Base-by-base conservation (phyloP, 2,888 invertebrate species). In the Argyra leucocephala region DNA sequence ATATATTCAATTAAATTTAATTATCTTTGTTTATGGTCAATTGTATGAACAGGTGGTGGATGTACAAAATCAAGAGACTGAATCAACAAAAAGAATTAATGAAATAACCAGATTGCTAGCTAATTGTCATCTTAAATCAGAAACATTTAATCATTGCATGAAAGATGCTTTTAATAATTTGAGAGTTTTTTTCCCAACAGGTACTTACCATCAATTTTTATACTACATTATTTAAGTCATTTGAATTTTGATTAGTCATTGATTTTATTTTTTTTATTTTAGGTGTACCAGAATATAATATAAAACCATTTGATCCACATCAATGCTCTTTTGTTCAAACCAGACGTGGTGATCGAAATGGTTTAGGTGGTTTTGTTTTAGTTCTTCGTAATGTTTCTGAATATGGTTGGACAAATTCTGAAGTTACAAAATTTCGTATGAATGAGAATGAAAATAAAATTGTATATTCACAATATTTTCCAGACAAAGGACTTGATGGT, bases 291-390 rank as follows among this genome's bases (percentile, higher is more conserved):
- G 85, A 88, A 71, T 85, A 88, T 76, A 86, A 87, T 48, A 83
- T 92, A 2, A 83, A 83, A 0, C 85, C 91, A 0, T 90, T 91
- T 74, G 92, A 92, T 78, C 92, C 92, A 0, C 90, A 91, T 76
- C 85, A 82, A 71, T 87, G 88, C 0, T 81, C 82, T 15, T 86
- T 87, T 74, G 82, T 91, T 23, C 83, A 83, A 57, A 86, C 87
- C 69, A 79, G 81, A 57, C 83, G 88, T 1, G 85, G 86, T 9
- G 82, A 86, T 68, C 81, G 83, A 5, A 84, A 85, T 22, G 82
- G 85, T 62, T 83, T 86, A 64, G 80, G 88, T 60, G 87, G 88
- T 48, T 89, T 90, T 75, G 85, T 85, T 37, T 81, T 91, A 62
- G 85, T 84, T 1, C 80, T 92, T n/a, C 85, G 81, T 66, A 86